These are phyloP conservation scores for Arbacia lixula DNA, from an alignment of 53 echinoderm and acorn worm species.

Conservation along the genomic window DNA sequence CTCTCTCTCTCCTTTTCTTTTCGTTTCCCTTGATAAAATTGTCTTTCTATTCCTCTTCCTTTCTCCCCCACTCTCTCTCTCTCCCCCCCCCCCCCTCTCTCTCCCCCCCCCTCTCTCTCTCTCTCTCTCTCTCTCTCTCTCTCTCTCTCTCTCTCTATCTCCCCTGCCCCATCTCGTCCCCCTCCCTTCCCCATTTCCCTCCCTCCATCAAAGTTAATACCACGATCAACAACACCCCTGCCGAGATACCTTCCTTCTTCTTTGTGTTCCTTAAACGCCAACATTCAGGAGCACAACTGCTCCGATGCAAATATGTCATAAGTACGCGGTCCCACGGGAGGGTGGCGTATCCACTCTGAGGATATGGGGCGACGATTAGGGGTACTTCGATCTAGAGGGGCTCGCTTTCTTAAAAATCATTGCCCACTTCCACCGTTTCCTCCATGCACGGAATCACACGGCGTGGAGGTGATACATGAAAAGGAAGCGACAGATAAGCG, in stretches of 20 bases:
- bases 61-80: background rate
- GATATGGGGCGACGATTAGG: too few species aligned
- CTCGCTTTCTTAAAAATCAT: constrained; percentile 42
- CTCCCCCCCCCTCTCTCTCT: background rate
- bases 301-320: constrained; percentile 48
- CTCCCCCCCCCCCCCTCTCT: background rate
- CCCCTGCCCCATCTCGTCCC: background rate
- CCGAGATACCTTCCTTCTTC: too few species aligned
- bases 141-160: background rate
- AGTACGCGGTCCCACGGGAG: constrained; percentile 26
- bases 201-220: background rate
- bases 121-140: background rate
- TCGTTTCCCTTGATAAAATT: background rate
- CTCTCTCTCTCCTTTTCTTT: background rate
- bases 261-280: constrained; percentile 30
- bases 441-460: too few species aligned
- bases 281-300: constrained; percentile 37
- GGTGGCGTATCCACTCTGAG: too few species aligned
- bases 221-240: too few species aligned
- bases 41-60: background rate
- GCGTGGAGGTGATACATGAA: too few species aligned
- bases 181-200: too few species aligned
- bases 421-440: constrained; percentile 29
- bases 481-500: too few species aligned
- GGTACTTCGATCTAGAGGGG: too few species aligned